These are phyloP conservation scores for Drosophila willistoni DNA, from an alignment of 1,140 invertebrate genomes.

Conservation along the genomic window DNA sequence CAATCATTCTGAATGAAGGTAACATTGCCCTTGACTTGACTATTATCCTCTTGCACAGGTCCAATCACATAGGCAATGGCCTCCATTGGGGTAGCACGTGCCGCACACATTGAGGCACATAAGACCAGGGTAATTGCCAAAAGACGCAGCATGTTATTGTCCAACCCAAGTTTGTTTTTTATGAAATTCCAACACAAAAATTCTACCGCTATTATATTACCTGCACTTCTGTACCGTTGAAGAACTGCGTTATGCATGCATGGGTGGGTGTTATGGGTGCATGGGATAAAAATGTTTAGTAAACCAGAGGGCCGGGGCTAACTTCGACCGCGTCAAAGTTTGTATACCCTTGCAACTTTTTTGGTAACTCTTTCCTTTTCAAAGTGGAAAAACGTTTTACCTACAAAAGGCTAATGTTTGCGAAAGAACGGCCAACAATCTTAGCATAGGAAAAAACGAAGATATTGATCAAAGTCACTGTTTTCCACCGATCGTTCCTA, in stretches of 20 bases:
- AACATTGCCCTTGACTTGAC: conserved; percentile 85
- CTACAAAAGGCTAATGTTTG: no score
- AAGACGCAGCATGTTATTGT: conserved; percentile 55
- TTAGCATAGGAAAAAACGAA: no score
- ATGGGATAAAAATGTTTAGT: no score
- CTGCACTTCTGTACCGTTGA: conserved; percentile 47
- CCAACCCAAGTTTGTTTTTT: conserved; percentile 31
- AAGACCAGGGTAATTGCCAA: conserved; percentile 54
- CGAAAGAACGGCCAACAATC: no score
- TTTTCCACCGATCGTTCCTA: no score
- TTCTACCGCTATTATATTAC: conserved; percentile 7
- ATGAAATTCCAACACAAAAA: conserved; percentile 16
- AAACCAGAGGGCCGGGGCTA: no score
- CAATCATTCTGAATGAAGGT: conserved; percentile 86
- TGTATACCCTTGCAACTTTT: no score
- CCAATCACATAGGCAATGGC: conserved; percentile 74
- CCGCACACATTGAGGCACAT: conserved; percentile 52
- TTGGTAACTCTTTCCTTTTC: no score
- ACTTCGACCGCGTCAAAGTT: no score
- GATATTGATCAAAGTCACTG: no score
- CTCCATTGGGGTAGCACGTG: conserved; percentile 64
- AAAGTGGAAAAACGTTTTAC: no score
- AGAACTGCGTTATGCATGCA: conserved; percentile 64
- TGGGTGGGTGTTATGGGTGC: no score
- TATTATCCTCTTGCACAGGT: conserved; percentile 56